These are phyloP conservation scores for Lepidochitona cinerea DNA, from an alignment of 2,888 invertebrate genomes.

Conservation along the genomic window DNA sequence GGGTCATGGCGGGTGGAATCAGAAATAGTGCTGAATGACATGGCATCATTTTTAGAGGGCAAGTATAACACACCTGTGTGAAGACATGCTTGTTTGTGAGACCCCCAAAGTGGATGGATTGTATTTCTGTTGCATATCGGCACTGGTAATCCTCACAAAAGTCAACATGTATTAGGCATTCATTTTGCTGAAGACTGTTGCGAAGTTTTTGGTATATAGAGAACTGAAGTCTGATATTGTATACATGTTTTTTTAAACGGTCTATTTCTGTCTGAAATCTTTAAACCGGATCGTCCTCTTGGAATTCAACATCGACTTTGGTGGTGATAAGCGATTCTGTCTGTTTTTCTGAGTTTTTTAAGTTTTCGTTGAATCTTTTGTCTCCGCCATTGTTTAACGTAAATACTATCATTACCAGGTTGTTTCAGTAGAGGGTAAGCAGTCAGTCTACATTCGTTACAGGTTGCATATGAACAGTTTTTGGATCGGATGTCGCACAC, in stretches of 20 bases:
- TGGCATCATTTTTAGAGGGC: background rate
- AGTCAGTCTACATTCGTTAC: background rate
- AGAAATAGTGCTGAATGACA: constrained; percentile 57
- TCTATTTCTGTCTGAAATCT: background rate
- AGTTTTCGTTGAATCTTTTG: background rate
- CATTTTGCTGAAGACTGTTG: background rate
- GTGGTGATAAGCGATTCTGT: background rate
- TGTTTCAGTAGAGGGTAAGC: background rate
- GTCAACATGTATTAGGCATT: background rate
- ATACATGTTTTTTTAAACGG: background rate
- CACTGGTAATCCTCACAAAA: constrained; percentile 1
- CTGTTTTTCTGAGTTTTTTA: background rate
- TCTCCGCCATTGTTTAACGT: background rate
- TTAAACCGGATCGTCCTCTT: background rate
- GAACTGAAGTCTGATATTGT: background rate
- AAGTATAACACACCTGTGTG: background rate
- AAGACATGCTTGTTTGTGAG: background rate
- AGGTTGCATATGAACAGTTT: background rate
- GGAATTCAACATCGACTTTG: background rate
- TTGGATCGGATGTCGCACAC: constrained; percentile 7
- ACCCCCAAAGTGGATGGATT: constrained; percentile 3
- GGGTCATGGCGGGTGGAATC: constrained; percentile 61
- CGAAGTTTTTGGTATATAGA: background rate
- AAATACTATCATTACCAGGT: background rate
- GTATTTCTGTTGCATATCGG: background rate